Evolutionary conservation across 1,140 invertebrate genomes (phyloP), one percentile per base, ranked within the genome.

Genomic region (Drosophila rufa): DNA sequence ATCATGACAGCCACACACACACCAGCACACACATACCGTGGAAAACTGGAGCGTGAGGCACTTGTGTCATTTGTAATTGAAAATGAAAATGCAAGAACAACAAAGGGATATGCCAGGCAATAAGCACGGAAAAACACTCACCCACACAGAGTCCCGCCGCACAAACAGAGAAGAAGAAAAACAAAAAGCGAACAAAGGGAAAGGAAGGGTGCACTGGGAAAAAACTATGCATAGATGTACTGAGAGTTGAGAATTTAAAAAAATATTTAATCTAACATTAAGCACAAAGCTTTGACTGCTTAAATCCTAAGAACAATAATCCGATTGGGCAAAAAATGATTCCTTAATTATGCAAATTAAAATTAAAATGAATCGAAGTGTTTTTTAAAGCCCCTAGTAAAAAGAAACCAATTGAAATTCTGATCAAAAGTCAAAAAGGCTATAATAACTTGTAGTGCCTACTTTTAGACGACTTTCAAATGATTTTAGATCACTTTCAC

Each of bases 41-140:
- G 66, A 40, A 82, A 90, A 90, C 79, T 90, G 75, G 85, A 90
- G 86, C 85, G 85, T 85, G 86, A 90, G 82, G 81, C 71, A 86
- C 85, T 90, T 91, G 85, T 90, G 85, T 91, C 85, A 90, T 90
- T 90, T 91, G 86, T 91, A 90, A 90, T 90, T 90, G 85, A 90
- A 90, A 90, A 90, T 90, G 85, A 90, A 90, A 90, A 90, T 90
- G 82, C 75, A 84, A 66, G 59, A 67, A 69, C 65, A 75, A 64
- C 46, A 66, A 79, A 43, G 57, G 68, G 50, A 83, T 50, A 69
- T 65, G 64, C 55, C 58, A 65, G 75, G 59, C 64, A 77, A 69
- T 60, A 50, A 66, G 59, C 42, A 56, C 64, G 51, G 22, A 81
- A 53, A 50, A 46, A 53, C 27, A 74, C 50, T 57, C 42, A 47